phyloP scores from a whole-genome alignment of 2,797 vertebrate species.

The Benthosema pterotum region DNA sequence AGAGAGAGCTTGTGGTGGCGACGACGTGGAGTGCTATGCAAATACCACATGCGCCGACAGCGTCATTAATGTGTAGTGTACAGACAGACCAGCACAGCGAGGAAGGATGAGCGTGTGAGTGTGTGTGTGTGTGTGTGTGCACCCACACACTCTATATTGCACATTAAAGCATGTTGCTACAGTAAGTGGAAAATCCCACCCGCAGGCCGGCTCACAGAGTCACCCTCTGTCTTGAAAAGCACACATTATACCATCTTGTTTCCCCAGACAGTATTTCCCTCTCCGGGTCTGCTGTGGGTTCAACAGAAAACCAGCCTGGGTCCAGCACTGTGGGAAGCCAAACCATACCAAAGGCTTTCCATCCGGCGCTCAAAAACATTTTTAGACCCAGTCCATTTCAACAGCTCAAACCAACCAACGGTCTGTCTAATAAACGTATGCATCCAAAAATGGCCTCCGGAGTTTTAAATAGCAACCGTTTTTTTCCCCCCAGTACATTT shows the following conservation, averaged over 20 bases:
- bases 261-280: conserved; percentile 58
- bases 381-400: background rate
- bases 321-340: conserved; percentile 58
- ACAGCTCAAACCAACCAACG: conserved; percentile 15
- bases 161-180: conserved; percentile 44
- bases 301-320: conserved; percentile 44
- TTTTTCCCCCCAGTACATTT: conserved; percentile 16
- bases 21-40: conserved; percentile 31
- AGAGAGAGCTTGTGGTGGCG: conserved; percentile 15
- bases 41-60: conserved; percentile 41
- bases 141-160: conserved; percentile 40
- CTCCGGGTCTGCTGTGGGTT: conserved; percentile 42
- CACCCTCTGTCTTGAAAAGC: conserved; percentile 45
- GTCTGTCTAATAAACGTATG: conserved; percentile 39
- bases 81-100: background rate
- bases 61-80: conserved; percentile 28
- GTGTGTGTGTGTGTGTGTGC: background rate
- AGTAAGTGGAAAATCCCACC: conserved; percentile 70
- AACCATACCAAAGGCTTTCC: conserved; percentile 66
- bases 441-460: conserved; percentile 35
- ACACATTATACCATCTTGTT: conserved; percentile 46
- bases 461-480: conserved; percentile 56
- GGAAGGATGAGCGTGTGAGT: no score
- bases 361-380: conserved; percentile 39
- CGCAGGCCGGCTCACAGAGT: conserved; percentile 32